Percentiles rank a stretch among this genome's conserved stretches.
Conservation (phyloP, 2,888 invertebrate genomes). For the Patella caerulea region DNA sequence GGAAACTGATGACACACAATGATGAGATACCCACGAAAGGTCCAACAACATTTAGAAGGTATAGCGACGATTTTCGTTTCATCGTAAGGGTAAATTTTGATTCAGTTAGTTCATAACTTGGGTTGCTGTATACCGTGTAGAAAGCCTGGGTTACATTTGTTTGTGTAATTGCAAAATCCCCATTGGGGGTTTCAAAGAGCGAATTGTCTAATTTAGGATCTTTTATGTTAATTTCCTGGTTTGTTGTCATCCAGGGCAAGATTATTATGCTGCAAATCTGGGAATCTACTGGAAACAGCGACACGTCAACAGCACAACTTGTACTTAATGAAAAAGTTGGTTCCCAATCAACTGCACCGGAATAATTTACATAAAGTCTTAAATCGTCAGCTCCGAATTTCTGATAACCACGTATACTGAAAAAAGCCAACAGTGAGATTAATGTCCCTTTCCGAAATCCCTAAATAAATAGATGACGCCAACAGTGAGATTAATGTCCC, state of each 20-base stretch:
- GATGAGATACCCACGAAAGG: constrained; percentile 2
- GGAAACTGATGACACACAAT: constrained; percentile 16
- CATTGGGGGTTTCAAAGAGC: not conserved
- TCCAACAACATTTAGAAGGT: not conserved
- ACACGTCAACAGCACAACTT: not conserved
- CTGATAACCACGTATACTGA: not conserved
- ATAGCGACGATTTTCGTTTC: not conserved
- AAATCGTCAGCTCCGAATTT: not conserved
- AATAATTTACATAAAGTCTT: not conserved
- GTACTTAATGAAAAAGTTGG: not conserved
- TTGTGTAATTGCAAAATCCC: not conserved
- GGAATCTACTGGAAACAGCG: not conserved
- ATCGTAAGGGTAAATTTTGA: not conserved
- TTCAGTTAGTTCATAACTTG: not conserved
- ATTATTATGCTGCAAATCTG: not conserved
- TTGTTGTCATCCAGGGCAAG: not conserved
- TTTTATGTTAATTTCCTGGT: not conserved
- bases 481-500: no score
- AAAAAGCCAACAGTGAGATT: no score
- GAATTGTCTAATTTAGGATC: not conserved
- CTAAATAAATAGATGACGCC: no score
- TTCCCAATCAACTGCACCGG: not conserved
- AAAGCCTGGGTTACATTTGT: not conserved
- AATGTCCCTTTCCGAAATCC: no score
- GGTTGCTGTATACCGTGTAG: not conserved